Conservation (phyloP, 2,797 vertebrate genomes). For the Euphonia xanthogaster region DNA sequence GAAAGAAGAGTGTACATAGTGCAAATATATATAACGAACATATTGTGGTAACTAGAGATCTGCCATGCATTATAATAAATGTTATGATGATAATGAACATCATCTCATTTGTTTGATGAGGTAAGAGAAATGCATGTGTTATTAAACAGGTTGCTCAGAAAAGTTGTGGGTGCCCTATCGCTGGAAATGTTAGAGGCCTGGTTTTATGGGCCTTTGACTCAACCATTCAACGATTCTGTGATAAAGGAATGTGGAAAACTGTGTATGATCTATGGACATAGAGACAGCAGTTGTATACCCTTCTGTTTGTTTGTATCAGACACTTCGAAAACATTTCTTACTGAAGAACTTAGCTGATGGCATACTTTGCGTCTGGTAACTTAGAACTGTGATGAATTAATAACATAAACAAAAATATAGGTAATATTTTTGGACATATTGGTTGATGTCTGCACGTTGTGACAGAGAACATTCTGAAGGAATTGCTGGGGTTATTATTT, state of each 20-base stretch:
- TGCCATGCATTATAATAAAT: not conserved
- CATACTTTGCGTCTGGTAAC: not conserved
- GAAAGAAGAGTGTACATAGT: not conserved
- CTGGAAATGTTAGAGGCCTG: not conserved
- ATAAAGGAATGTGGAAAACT: not conserved
- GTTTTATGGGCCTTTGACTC: not conserved
- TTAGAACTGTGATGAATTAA: not conserved
- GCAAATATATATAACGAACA: not conserved
- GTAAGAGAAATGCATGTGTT: not conserved
- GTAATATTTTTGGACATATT: not conserved
- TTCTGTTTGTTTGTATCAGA: not conserved
- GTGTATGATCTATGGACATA: not conserved
- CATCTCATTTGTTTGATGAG: not conserved
- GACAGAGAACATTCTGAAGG: not conserved
- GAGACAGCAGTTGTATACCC: not conserved
- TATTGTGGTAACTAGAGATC: not conserved
- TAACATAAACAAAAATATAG: not conserved
- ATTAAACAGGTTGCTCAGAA: not conserved
- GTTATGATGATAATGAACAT: not conserved
- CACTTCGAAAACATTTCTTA: not conserved
- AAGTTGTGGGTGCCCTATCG: not conserved
- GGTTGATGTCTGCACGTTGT: not conserved
- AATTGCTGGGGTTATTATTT: not conserved
- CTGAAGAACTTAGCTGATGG: not conserved
- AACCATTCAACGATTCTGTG: not conserved